A percentile compares a stretch with the other conserved stretches of the same genome.
phyloP scores from a whole-genome alignment of 2,888 invertebrate species.

The Deilephila elpenor region DNA sequence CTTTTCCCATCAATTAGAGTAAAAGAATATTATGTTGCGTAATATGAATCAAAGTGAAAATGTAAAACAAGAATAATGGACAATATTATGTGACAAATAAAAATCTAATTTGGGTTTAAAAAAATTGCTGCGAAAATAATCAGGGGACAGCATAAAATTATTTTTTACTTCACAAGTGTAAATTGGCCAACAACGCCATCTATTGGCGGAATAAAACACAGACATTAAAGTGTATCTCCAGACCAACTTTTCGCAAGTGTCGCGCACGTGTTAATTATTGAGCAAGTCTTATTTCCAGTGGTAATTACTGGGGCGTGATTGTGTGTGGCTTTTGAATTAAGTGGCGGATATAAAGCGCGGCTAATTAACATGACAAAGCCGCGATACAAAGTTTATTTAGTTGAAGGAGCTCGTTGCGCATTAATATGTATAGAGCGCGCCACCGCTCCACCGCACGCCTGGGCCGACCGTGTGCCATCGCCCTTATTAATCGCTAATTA shows the following conservation, averaged over 20 bases:
- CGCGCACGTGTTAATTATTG: background rate
- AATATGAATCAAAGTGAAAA: no score
- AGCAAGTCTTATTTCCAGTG: slow-evolving; percentile 21
- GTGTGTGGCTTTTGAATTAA: slow-evolving; percentile 31
- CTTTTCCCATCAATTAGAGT: no score
- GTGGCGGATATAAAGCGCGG: slow-evolving; percentile 4
- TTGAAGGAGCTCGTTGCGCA: slow-evolving; percentile 43
- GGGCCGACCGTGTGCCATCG: slow-evolving; percentile 32
- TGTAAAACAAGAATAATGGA: no score
- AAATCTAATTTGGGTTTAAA: no score
- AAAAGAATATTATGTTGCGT: no score
- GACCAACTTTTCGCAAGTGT: background rate
- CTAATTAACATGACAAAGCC: slow-evolving; percentile 56
- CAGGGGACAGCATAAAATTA: background rate
- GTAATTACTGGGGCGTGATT: slow-evolving; percentile 35
- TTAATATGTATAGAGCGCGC: slow-evolving; percentile 52
- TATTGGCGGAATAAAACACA: background rate
- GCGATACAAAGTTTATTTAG: slow-evolving; percentile 49
- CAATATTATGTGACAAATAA: no score
- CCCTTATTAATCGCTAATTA: slow-evolving; percentile 42
- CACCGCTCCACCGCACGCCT: background rate
- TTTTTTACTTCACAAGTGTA: background rate
- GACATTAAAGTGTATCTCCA: background rate
- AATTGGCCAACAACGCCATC: background rate
- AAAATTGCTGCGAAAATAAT: no score